These are phyloP conservation scores for Ammodramus savannarum DNA, from an alignment of 2,113 vertebrate genomes.

Conservation along the genomic window DNA sequence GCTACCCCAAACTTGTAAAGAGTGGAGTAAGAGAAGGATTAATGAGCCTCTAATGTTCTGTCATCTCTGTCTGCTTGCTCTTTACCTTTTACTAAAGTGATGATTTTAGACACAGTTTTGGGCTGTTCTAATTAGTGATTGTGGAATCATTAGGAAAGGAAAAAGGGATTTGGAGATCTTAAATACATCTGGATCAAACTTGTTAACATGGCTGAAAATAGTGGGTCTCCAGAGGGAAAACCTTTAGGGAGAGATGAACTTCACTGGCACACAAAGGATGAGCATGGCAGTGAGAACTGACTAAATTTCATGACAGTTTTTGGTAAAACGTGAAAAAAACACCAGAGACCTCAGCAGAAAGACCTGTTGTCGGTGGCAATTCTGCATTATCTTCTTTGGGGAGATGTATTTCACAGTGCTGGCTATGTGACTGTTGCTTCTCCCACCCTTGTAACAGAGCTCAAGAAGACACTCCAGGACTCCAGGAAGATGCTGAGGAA, in stretches of 20 bases:
- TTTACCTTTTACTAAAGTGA: not conserved
- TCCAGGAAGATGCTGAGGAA: constrained; percentile 80
- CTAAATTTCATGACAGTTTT: not conserved
- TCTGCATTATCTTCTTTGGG: not conserved
- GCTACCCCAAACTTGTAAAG: not conserved
- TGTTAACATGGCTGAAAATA: not conserved
- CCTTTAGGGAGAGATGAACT: not conserved
- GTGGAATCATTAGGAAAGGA: not conserved
- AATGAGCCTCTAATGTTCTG: not conserved
- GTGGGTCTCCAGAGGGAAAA: not conserved
- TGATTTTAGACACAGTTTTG: not conserved
- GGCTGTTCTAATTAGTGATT: not conserved
- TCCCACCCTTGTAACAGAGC: constrained; percentile 4
- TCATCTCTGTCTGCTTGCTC: not conserved
- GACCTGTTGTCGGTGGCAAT: not conserved
- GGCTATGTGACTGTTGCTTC: not conserved
- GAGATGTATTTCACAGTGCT: not conserved
- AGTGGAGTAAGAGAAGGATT: not conserved
- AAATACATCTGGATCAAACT: not conserved
- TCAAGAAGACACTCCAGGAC: constrained; percentile 72
- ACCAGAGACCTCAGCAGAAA: not conserved
- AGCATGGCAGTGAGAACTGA: not conserved
- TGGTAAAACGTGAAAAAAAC: not conserved
- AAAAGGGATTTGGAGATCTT: not conserved
- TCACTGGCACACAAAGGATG: not conserved